Evolutionary conservation across 2,113 vertebrate genomes (phyloP).

Genomic region (Petroica traversi): DNA sequence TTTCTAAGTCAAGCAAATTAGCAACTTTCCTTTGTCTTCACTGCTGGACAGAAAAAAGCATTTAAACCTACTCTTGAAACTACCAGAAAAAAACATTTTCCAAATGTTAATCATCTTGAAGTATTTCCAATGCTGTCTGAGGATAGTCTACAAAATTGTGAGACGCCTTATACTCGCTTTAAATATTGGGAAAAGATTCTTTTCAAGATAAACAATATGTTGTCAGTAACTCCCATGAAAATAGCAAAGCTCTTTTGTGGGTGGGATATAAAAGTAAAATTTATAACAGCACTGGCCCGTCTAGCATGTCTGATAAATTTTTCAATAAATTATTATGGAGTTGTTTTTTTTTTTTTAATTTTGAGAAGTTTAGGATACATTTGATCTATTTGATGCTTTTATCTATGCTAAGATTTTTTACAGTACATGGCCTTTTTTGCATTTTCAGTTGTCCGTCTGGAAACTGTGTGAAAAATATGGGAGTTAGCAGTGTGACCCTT

Average conservation of each 20-base stretch:
- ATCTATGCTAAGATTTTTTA: neutral
- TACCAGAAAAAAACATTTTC: too few relatives aligned
- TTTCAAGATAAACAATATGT: neutral
- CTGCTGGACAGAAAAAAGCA: neutral
- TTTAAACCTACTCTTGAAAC: neutral
- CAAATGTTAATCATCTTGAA: neutral
- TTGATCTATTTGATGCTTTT: neutral
- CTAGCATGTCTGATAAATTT: neutral
- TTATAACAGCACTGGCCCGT: neutral
- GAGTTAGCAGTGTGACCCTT: neutral
- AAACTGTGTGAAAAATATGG: neutral
- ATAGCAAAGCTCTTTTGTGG: neutral
- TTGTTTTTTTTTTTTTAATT: rapidly evolving
- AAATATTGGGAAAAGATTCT: neutral
- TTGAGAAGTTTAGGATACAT: neutral
- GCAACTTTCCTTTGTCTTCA: neutral
- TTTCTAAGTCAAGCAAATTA: neutral
- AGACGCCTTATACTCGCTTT: neutral
- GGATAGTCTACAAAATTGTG: neutral
- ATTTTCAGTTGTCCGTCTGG: neutral
- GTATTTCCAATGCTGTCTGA: neutral
- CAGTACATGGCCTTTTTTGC: neutral
- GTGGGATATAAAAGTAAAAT: neutral
- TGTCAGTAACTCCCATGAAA: neutral
- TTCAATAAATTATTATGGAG: neutral